Evolutionary conservation across 2,888 invertebrate species (phyloP), one percentile per base, ranked within the genome.

Genomic region (Cistogaster globosa): DNA sequence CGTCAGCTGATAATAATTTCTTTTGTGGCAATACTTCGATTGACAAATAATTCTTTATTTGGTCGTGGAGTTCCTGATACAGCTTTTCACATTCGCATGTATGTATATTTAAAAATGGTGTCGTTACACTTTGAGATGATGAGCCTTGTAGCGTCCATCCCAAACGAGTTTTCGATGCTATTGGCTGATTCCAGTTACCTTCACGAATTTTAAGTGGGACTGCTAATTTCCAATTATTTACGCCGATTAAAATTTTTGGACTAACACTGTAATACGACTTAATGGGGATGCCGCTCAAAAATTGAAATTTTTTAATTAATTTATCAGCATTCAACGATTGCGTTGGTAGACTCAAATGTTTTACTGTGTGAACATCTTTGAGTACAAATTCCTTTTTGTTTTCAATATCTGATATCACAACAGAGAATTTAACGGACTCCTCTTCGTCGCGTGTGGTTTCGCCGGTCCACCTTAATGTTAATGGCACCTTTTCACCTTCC

Each of bases 211-310:
- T 83, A 8, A 74, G 45, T 22, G 75, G 79, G 0, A 75, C 48
- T 3, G 84, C 79, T 12, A 79, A 45, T 32, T 75, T 84, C 84
- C 75, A 80, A 36, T 80, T 75, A 48, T 75, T 51, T 3, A 57
- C 26, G 0, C 77, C 84, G 1, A 84, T 84, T 36, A 84, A 53
- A 9, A 81, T 69, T 16, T 22, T 63, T 8, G 74, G 84, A 57
- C 36, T 80, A 9, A 38, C 72, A 9, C 77, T 71, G 20, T 58
- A 14, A 18, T 71, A 77, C 1, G 69, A 69, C 16, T 18, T n/a
- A 2, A 67, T 51, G 2, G 81, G 81, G 2, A 72, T 18, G 0
- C 75, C 69, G 0, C 11, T 55, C 9, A 75, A 38, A n/a, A 22
- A 63, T 1, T 42, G 58, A n/a, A 62, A 12, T 11, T 22, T 18